phyloP scores from a whole-genome alignment of 2,888 invertebrate genomes.

The Apotomis turbidana region DNA sequence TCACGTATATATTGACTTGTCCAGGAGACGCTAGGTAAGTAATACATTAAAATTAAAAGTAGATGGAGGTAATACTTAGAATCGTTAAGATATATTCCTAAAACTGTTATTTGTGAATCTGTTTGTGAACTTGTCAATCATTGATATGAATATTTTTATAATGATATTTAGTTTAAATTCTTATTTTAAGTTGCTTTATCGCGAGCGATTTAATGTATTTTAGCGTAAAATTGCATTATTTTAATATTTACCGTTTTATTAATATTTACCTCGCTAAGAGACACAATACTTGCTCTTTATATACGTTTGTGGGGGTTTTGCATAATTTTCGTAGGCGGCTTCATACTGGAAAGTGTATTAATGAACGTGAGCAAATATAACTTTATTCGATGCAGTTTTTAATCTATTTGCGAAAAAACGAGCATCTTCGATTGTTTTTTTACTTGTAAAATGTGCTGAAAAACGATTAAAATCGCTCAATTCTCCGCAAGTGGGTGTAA shows the following conservation, averaged over 20 bases:
- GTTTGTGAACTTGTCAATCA: conserved; percentile 71
- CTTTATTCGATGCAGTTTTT: conserved; percentile 2
- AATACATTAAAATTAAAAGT: conserved; percentile 62
- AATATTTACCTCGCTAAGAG: conserved; percentile 44
- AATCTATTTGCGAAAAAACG: background rate
- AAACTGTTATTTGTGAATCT: conserved; percentile 63
- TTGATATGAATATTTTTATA: conserved; percentile 37
- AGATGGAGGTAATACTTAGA: conserved; percentile 80
- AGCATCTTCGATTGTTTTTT: background rate
- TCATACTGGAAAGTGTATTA: background rate
- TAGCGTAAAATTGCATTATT: conserved; percentile 24
- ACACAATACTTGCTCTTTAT: conserved; percentile 35
- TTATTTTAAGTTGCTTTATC: conserved; percentile 36
- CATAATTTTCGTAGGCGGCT: conserved; percentile 2
- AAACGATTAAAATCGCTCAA: background rate
- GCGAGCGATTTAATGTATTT: conserved; percentile 17
- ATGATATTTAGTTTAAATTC: conserved; percentile 31
- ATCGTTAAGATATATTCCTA: conserved; percentile 65
- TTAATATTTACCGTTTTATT: conserved; percentile 9
- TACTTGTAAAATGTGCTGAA: background rate
- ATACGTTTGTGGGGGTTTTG: conserved; percentile 45
- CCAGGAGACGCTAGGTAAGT: conserved; percentile 49
- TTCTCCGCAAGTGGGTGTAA: background rate
- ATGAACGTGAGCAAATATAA: conserved; percentile 21
- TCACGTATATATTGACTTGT: conserved; percentile 57